phyloP scores from a whole-genome alignment of 1,140 invertebrate genomes.

The Aphidius gifuensis region DNA sequence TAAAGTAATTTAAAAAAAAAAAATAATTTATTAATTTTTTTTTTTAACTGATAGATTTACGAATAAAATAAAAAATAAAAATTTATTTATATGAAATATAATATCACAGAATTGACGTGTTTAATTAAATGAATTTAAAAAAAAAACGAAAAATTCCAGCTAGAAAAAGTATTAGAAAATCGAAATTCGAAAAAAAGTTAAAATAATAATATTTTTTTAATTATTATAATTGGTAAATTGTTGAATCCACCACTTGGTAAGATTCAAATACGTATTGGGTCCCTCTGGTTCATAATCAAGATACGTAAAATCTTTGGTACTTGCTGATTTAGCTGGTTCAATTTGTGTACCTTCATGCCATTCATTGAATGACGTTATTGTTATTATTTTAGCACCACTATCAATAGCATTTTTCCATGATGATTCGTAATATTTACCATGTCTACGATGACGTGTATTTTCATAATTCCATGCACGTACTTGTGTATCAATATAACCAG shows the following conservation, averaged over 20 bases:
- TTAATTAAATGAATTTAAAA: neutral
- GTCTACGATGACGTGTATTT: constrained; percentile 57
- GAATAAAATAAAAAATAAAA: too few relatives aligned
- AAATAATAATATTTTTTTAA: neutral
- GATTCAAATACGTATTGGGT: constrained; percentile 59
- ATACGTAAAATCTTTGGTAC: constrained; percentile 52
- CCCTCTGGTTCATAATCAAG: constrained; percentile 61
- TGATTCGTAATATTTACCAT: constrained; percentile 60
- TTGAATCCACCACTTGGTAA: constrained; percentile 60
- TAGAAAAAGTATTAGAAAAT: neutral
- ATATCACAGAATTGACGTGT: too few relatives aligned
- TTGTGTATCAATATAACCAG: constrained; percentile 61
- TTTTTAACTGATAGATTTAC: too few relatives aligned
- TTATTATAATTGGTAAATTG: constrained; percentile 47
- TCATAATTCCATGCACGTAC: constrained; percentile 57
- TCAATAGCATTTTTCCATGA: constrained; percentile 59
- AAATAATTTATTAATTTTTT: too few relatives aligned
- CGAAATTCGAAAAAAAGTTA: neutral
- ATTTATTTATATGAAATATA: too few relatives aligned
- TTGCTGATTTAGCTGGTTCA: constrained; percentile 58
- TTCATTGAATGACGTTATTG: constrained; percentile 62
- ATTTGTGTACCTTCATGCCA: constrained; percentile 65
- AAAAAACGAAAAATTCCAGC: too few relatives aligned
- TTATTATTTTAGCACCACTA: constrained; percentile 54
- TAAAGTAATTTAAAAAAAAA: too few relatives aligned